Evolutionary conservation across 2,113 vertebrate species (phyloP).

Genomic region (Balaeniceps rex): DNA sequence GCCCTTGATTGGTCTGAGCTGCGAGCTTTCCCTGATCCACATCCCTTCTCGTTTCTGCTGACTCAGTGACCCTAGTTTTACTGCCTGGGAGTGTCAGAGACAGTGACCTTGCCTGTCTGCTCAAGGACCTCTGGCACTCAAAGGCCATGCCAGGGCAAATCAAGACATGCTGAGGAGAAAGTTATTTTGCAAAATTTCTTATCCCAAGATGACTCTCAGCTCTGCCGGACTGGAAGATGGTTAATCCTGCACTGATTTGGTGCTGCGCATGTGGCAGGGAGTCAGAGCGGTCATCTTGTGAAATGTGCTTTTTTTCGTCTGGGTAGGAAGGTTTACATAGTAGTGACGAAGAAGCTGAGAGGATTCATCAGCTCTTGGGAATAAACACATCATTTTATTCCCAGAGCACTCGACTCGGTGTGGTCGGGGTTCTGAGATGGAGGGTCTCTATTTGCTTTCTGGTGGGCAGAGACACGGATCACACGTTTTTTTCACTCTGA

Average conservation of each 20-base stretch:
- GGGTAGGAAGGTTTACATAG: not conserved
- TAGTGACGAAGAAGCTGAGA: not conserved
- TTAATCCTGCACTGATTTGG: not conserved
- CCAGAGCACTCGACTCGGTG: not conserved
- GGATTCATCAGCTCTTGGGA: not conserved
- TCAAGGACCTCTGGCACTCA: conserved; percentile 49
- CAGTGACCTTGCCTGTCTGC: conserved; percentile 76
- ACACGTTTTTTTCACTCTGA: not conserved
- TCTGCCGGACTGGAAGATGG: not conserved
- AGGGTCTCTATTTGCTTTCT: not conserved
- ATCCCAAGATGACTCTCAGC: not conserved
- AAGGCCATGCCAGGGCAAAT: not conserved
- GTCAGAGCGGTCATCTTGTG: not conserved
- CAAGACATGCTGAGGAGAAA: not conserved
- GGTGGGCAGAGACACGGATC: not conserved
- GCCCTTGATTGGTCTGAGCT: conserved; percentile 71
- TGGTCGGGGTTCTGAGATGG: not conserved
- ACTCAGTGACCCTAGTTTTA: conserved; percentile 81
- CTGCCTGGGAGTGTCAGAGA: conserved; percentile 38
- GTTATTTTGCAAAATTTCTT: not conserved
- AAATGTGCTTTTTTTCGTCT: not conserved
- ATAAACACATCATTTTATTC: not conserved
- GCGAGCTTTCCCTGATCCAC: conserved; percentile 35
- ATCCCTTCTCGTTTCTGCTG: conserved; percentile 66
- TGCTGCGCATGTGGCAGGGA: not conserved